Evolutionary conservation across 1,140 invertebrate species (phyloP).

Genomic region (Danaus melanippus): DNA sequence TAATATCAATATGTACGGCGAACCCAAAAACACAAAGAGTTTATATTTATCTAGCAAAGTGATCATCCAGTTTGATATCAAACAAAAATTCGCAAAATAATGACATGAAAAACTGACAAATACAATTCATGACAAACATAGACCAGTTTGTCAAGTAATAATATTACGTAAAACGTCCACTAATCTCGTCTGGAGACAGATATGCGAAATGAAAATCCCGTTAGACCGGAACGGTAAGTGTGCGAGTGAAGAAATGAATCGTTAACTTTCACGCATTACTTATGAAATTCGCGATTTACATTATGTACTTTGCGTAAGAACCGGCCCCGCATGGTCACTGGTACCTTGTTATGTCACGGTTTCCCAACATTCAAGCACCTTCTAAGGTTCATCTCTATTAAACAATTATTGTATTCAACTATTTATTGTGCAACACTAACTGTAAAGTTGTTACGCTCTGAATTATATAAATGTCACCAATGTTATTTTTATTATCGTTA

Average conservation of each 20-base stretch:
- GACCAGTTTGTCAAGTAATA: not conserved
- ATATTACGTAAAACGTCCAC: conserved; percentile 1
- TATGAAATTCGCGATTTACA: conserved; percentile 60
- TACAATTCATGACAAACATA: no score
- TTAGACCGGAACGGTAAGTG: conserved; percentile 14
- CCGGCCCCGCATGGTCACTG: conserved; percentile 5
- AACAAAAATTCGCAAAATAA: no score
- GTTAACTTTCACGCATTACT: conserved; percentile 60
- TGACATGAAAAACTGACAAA: no score
- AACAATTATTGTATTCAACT: conserved; percentile 4
- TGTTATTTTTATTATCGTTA: not conserved
- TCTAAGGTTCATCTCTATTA: conserved; percentile 25
- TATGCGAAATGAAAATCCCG: conserved; percentile 13
- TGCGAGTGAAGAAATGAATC: conserved; percentile 46
- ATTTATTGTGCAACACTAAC: conserved; percentile 11
- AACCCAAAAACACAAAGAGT: no score
- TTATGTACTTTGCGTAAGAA: conserved; percentile 49
- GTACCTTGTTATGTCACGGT: conserved; percentile 9
- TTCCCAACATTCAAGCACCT: conserved; percentile 24
- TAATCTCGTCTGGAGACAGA: not conserved
- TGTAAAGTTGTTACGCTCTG: conserved; percentile 15
- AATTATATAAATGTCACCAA: conserved; percentile 12
- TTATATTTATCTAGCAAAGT: no score
- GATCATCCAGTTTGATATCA: no score
- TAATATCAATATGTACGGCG: no score